Evolutionary conservation across 1,140 invertebrate genomes (phyloP).

Genomic region (Drosophila subpulchrella): DNA sequence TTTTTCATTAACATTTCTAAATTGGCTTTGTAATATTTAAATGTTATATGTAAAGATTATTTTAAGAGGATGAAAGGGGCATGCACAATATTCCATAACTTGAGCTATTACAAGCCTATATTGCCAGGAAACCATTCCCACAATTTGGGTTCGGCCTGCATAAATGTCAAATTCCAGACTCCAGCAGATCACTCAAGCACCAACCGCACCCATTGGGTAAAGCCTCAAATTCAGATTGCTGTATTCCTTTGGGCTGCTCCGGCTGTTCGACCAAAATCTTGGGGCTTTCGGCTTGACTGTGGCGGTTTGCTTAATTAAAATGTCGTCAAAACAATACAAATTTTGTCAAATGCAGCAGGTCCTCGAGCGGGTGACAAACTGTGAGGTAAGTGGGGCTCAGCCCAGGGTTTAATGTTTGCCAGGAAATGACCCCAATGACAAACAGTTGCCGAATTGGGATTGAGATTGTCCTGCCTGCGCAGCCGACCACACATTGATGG

Average conservation of each 20-base stretch:
- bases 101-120: not conserved
- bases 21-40: too few species aligned
- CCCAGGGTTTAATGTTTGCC: constrained; percentile 28
- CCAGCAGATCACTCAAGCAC: constrained; percentile 4
- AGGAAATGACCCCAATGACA: constrained; percentile 16
- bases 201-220: constrained; percentile 9
- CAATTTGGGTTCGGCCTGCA: not conserved
- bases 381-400: not conserved
- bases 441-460: constrained; percentile 27
- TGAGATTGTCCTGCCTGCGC: constrained; percentile 8
- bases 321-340: constrained; percentile 66
- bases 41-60: too few species aligned
- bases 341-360: constrained; percentile 59
- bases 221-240: constrained; percentile 36
- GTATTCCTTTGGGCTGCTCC: constrained; percentile 16
- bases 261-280: constrained; percentile 10
- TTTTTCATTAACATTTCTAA: too few species aligned
- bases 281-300: constrained; percentile 11
- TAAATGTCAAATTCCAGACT: constrained; percentile 12
- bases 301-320: constrained; percentile 72
- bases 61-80: too few species aligned
- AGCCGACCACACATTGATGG: constrained; percentile 54
- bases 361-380: constrained; percentile 19
- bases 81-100: not conserved
- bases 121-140: not conserved